Evolutionary conservation across 1,140 invertebrate species (phyloP).

Genomic region (Potamilus streckersoni): DNA sequence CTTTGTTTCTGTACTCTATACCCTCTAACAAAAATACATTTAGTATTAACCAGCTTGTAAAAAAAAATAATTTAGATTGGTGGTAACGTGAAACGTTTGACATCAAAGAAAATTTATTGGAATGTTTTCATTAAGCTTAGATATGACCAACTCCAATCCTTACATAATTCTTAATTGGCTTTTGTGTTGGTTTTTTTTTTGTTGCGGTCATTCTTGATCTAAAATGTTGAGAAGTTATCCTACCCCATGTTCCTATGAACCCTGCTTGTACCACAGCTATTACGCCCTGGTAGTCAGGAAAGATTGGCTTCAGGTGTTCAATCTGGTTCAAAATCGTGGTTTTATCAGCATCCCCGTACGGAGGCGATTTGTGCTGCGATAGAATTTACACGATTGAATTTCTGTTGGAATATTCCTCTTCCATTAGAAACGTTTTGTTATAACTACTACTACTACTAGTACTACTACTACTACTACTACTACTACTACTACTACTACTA

Average conservation of each 20-base stretch:
- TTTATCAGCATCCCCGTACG: constrained; percentile 33
- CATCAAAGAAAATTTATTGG: neutral
- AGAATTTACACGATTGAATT: neutral
- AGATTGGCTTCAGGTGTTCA: constrained; percentile 25
- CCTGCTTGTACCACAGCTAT: constrained; percentile 31
- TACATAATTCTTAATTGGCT: constrained; percentile 1
- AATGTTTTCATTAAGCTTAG: neutral
- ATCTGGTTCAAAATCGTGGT: constrained; percentile 29
- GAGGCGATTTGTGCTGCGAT: constrained; percentile 6
- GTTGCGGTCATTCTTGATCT: neutral
- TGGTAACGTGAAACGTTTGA: neutral
- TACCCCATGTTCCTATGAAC: constrained; percentile 38
- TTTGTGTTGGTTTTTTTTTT: neutral
- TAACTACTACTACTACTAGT: neutral
- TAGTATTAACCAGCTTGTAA: neutral
- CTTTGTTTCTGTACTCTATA: neutral
- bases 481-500: neutral
- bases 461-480: too few relatives aligned
- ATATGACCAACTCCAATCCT: neutral
- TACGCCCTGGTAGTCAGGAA: constrained; percentile 28
- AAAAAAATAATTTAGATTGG: neutral
- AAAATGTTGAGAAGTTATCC: neutral
- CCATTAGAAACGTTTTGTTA: too few relatives aligned
- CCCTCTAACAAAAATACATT: too few relatives aligned
- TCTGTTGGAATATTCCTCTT: neutral